Evolutionary conservation across 2,797 vertebrate species (phyloP).

Genomic region (Rhabdophis nuchalis): DNA sequence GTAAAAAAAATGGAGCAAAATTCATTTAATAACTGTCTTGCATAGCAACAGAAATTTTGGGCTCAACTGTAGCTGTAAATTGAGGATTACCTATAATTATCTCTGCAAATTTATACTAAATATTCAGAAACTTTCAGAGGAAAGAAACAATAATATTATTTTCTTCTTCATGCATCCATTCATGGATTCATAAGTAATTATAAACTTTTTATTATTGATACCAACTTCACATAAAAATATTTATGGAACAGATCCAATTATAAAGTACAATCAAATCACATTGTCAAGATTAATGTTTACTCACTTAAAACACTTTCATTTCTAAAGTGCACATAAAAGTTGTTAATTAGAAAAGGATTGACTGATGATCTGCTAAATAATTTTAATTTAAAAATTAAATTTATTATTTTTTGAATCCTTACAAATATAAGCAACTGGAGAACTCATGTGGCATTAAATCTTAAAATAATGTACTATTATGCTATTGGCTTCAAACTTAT

Average conservation of each 20-base stretch:
- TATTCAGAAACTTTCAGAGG: constrained; percentile 23
- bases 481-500: not conserved
- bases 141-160: constrained; percentile 16
- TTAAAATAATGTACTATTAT: not conserved
- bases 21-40: too few species aligned
- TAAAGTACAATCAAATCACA: constrained; percentile 42
- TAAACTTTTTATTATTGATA: not conserved
- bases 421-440: not conserved
- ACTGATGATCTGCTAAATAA: not conserved
- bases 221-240: constrained; percentile 31
- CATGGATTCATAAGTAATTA: not conserved
- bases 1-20: too few species aligned
- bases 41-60: too few species aligned
- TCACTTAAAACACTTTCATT: constrained; percentile 47
- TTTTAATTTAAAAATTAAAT: constrained; percentile 13
- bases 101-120: not conserved
- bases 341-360: not conserved
- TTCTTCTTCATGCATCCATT: not conserved
- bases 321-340: constrained; percentile 24
- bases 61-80: too few species aligned
- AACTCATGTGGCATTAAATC: not conserved
- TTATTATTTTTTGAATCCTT: constrained; percentile 37
- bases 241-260: constrained; percentile 31
- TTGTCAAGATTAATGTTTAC: constrained; percentile 44
- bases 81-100: not conserved